These are phyloP conservation scores for Myiopsitta monachus DNA, from an alignment of 2,113 vertebrate genomes.

Conservation along the genomic window DNA sequence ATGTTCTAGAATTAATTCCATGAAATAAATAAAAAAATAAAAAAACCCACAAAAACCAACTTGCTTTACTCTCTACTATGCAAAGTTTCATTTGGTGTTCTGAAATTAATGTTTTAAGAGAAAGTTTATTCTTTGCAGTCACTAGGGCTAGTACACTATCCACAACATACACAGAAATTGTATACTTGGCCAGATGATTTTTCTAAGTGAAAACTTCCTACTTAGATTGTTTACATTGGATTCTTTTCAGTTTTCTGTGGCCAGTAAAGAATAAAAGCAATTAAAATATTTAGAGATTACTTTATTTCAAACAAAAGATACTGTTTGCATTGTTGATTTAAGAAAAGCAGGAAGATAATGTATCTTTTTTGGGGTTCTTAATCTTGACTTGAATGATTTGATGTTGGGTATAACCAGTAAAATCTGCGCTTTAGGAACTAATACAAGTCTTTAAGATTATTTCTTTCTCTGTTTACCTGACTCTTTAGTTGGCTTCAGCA, in stretches of 20 bases:
- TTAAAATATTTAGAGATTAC: neutral
- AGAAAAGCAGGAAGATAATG: neutral
- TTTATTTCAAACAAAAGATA: neutral
- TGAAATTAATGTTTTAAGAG: neutral
- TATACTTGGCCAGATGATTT: neutral
- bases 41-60: rapidly evolving
- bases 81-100: neutral
- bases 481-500: neutral
- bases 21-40: neutral
- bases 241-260: neutral
- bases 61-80: neutral
- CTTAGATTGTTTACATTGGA: neutral
- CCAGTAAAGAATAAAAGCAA: neutral
- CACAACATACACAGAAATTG: rapidly evolving
- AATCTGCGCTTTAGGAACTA: neutral
- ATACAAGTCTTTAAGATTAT: neutral
- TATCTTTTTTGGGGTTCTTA: neutral
- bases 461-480: neutral
- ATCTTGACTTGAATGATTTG: neutral
- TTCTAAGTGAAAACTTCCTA: neutral
- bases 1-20: neutral
- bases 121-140: neutral
- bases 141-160: neutral
- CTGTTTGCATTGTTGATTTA: neutral
- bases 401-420: neutral